A percentile compares a stretch with the other conserved stretches of the same genome.
Evolutionary conservation across 2,113 vertebrate genomes (phyloP).

Genomic region (Carlito syrichta): DNA sequence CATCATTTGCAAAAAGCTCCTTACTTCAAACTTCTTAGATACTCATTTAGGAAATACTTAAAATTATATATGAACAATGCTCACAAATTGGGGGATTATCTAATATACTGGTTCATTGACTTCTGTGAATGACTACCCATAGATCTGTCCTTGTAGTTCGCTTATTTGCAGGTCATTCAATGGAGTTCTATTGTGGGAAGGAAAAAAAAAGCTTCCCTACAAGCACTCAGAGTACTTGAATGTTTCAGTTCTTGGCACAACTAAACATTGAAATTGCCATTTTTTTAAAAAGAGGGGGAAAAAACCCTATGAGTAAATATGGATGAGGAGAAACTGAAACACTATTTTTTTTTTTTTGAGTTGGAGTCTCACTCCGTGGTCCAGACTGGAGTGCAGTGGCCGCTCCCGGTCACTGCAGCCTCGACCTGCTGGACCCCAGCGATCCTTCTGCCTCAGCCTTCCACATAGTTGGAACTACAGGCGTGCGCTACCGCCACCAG

Average conservation of each 20-base stretch:
- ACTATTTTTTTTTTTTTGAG: too few species aligned
- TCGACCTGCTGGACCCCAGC: too few species aligned
- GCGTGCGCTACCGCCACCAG: too few species aligned
- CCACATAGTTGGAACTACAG: too few species aligned
- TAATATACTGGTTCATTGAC: background rate
- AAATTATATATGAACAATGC: background rate
- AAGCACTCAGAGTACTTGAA: background rate
- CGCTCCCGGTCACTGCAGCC: too few species aligned
- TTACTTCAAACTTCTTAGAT: background rate
- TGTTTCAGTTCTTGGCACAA: background rate
- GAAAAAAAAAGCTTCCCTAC: background rate
- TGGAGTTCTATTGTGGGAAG: background rate
- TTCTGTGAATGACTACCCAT: background rate
- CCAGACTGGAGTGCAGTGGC: too few species aligned
- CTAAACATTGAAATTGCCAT: background rate
- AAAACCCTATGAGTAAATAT: background rate
- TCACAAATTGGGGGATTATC: background rate
- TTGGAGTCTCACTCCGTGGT: too few species aligned
- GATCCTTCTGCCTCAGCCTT: too few species aligned
- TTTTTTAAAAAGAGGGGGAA: background rate
- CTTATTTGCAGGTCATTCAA: background rate
- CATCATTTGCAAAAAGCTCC: background rate
- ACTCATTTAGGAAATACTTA: background rate
- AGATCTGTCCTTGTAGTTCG: background rate
- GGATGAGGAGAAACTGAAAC: background rate